phyloP scores from a whole-genome alignment of 2,797 vertebrate species.

The Myotis daubentonii region DNA sequence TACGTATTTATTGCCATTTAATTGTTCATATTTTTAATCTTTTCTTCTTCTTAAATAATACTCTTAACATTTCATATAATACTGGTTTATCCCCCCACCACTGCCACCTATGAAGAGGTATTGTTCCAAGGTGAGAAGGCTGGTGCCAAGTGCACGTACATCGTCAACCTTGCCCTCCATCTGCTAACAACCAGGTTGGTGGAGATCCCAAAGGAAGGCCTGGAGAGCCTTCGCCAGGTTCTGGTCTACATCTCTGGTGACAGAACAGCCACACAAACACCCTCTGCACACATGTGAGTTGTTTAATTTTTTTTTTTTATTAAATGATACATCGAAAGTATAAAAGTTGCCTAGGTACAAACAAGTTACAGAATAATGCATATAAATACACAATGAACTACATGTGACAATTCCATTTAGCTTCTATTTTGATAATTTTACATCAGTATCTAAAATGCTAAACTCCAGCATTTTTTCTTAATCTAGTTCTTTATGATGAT shows the following conservation, averaged over 20 bases:
- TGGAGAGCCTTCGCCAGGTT: not conserved
- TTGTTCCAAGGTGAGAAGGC: rapidly evolving
- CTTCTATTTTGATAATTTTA: slow-evolving; percentile 10
- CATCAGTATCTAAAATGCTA: slow-evolving; percentile 15
- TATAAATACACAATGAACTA: not conserved
- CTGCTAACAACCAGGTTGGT: not conserved
- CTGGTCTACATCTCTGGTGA: not conserved
- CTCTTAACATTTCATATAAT: no score
- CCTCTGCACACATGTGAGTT: not conserved
- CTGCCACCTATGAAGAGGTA: not conserved
- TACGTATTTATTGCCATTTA: no score
- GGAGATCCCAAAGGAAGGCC: not conserved
- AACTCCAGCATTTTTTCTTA: slow-evolving; percentile 27
- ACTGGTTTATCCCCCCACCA: not conserved
- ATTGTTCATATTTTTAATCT: no score
- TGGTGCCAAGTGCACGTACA: no score
- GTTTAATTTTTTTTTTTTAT: slow-evolving; percentile 23
- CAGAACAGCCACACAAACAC: not conserved
- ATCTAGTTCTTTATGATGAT: slow-evolving; percentile 38
- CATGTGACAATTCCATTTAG: slow-evolving; percentile 6
- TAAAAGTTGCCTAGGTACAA: slow-evolving; percentile 48
- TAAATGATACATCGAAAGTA: slow-evolving; percentile 30
- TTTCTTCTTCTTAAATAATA: no score
- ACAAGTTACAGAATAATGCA: slow-evolving; percentile 11
- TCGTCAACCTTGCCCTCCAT: not conserved